phyloP scores from a whole-genome alignment of 2,888 invertebrate genomes.

The Drosophila colorata region DNA sequence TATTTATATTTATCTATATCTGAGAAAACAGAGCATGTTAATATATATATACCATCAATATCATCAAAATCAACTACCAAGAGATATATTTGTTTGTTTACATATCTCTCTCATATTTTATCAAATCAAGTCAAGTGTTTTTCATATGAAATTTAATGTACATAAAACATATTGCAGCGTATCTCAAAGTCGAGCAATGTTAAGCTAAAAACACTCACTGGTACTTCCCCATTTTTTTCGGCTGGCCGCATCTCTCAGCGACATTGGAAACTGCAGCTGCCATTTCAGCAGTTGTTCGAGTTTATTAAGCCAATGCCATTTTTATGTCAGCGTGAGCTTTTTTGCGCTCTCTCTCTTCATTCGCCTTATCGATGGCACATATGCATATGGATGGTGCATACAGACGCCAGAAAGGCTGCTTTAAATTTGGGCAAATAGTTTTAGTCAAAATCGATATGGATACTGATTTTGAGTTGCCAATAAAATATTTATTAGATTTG shows the following conservation, averaged over 20 bases:
- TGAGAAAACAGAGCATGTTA: too few relatives aligned
- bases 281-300: slow-evolving; percentile 42
- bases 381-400: neutral
- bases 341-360: slow-evolving; percentile 7
- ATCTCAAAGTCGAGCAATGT: neutral
- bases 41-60: too few relatives aligned
- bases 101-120: too few relatives aligned
- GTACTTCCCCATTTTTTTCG: slow-evolving; percentile 4
- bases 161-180: neutral
- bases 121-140: too few relatives aligned
- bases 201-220: neutral
- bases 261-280: slow-evolving; percentile 42
- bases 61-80: too few relatives aligned
- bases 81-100: too few relatives aligned
- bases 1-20: too few relatives aligned
- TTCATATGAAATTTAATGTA: too few relatives aligned
- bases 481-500: slow-evolving; percentile 1
- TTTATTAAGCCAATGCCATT: slow-evolving; percentile 68
- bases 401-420: slow-evolving; percentile 1
- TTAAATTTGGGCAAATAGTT: slow-evolving; percentile 26
- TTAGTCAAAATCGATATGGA: slow-evolving; percentile 5
- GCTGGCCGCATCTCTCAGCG: slow-evolving; percentile 28
- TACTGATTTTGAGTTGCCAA: slow-evolving; percentile 3
- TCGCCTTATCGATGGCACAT: slow-evolving; percentile 29
- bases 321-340: slow-evolving; percentile 52